These are phyloP conservation scores for Ormyrus thymus DNA, from an alignment of 2,888 invertebrate species.

Conservation along the genomic window DNA sequence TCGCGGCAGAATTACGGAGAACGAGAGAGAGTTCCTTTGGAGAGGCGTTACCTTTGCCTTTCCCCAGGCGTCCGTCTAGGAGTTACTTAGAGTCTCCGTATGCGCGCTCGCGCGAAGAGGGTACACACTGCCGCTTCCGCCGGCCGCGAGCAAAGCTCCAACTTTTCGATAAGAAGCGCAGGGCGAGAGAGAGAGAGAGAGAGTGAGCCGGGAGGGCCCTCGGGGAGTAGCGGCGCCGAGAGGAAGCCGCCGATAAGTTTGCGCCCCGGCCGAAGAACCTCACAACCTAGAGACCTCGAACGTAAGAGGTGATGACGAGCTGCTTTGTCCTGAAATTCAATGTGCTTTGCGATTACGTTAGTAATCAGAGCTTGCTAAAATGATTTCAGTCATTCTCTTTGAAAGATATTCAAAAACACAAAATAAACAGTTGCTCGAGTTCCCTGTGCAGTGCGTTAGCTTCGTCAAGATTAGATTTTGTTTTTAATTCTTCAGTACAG, in stretches of 20 bases:
- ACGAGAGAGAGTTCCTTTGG: no score
- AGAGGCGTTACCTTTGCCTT: background rate
- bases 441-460: no score
- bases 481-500: no score
- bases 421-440: no score
- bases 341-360: background rate
- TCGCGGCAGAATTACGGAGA: no score
- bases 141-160: slow-evolving; percentile 9
- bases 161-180: slow-evolving; percentile 43
- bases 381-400: no score
- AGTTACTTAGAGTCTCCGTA: no score
- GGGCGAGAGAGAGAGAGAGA: no score
- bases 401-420: no score
- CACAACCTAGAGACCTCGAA: no score
- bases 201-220: slow-evolving; percentile 25
- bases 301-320: background rate
- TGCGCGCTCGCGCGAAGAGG: background rate
- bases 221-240: background rate
- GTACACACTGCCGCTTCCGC: background rate
- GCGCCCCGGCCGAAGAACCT: background rate
- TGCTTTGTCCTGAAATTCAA: slow-evolving; percentile 23
- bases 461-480: no score
- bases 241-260: background rate
- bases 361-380: no score
- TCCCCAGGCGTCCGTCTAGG: background rate